Evolutionary conservation across 2,113 vertebrate genomes (phyloP).

Genomic region (Bufo gargarizans): DNA sequence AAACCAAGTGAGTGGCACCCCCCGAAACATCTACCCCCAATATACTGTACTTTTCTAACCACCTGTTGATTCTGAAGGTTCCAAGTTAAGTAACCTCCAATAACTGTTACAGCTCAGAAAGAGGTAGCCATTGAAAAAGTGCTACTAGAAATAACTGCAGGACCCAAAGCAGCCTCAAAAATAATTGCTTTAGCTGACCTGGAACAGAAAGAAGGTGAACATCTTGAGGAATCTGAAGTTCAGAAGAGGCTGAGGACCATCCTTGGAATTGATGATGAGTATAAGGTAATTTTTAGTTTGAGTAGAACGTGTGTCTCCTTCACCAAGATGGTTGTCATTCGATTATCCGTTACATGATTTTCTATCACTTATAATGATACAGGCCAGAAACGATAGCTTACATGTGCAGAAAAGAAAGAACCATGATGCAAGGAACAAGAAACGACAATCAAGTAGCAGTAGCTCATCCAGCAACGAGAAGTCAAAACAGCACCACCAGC

Average conservation of each 20-base stretch:
- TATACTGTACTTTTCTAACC: too few relatives aligned
- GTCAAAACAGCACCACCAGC: neutral
- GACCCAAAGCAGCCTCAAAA: slow-evolving; percentile 74
- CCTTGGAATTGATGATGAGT: slow-evolving; percentile 62
- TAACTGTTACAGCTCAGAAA: slow-evolving; percentile 61
- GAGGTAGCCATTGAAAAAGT: slow-evolving; percentile 75
- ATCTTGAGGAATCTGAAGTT: slow-evolving; percentile 60
- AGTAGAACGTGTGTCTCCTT: neutral
- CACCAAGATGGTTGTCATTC: too few relatives aligned
- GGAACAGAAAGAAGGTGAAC: slow-evolving; percentile 55
- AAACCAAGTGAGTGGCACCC: slow-evolving; percentile 69
- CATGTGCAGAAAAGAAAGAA: neutral
- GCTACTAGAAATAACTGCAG: slow-evolving; percentile 75
- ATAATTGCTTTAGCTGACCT: slow-evolving; percentile 68
- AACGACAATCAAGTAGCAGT: slow-evolving; percentile 49
- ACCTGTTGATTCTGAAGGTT: neutral
- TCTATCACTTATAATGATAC: neutral
- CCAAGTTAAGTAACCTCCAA: neutral
- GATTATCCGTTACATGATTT: neutral
- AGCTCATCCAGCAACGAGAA: slow-evolving; percentile 21
- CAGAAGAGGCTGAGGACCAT: slow-evolving; percentile 76
- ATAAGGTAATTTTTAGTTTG: slow-evolving; percentile 59
- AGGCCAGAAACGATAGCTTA: slow-evolving; percentile 33
- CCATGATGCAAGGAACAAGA: neutral
- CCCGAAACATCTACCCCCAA: neutral